Base-by-base conservation (phyloP, 2,113 vertebrate species). In the Pipra filicauda region DNA sequence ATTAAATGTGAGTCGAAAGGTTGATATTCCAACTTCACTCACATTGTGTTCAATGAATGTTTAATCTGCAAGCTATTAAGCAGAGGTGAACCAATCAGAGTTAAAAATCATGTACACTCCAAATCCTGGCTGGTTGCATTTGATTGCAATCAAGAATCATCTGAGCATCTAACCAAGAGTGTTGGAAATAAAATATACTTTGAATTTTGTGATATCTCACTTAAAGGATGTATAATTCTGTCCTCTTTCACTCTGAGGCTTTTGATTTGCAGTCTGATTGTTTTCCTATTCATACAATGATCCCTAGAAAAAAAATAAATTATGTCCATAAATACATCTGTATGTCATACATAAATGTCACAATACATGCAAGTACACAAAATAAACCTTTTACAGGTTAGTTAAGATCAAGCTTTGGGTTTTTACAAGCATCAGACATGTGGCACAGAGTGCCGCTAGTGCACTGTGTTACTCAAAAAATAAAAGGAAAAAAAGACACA, bases 61-160 rank as follows among this genome's bases (percentile, higher is more conserved):
- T 95, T 67, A 92, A 46, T 94, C 48, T 97, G 41, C 37, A 83
- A 77, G 51, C 43, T 85, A 69, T 89, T 83, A 93, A 76, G 77
- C 14, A 89, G 65, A 92, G 78, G 72, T 77, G 27, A 88, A 91
- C 55, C 94, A 91, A 88, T 97, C 79, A 94, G 78, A 82, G 70
- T 71, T 81, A 78, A 95, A 96, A 96, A 96, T 91, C 64, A 81
- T 70, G 31, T 72, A 90, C 58, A 58, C 37, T 92, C 52, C 30
- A 66, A 51, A 62, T 92, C 66, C 80, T 92, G 67, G 48, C 55
- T 81, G n/a, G 27, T 27, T 95, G 65, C 69, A 88, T 80, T 96
- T 97, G 78, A 97, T 95, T 97, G 90, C 79, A 97, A 96, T 97
- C 95, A 97, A 89, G 57, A 92, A 85, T 86, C 57, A 84, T 94